Evolutionary conservation across 1,140 invertebrate species (phyloP).

Genomic region (Semibalanus balanoides): DNA sequence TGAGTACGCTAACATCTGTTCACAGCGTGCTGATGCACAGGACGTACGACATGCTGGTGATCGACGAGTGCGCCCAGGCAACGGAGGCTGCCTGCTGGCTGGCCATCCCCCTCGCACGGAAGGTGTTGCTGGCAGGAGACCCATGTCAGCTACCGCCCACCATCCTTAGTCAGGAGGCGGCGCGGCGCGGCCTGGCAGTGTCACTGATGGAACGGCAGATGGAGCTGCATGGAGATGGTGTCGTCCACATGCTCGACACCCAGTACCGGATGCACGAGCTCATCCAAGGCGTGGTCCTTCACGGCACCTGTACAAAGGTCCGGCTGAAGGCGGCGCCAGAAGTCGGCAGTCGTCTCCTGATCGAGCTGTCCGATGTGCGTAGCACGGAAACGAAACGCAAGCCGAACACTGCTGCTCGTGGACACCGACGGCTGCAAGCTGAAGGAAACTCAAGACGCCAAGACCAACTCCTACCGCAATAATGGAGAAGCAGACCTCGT

Average conservation of each 20-base stretch:
- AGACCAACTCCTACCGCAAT: constrained; percentile 41
- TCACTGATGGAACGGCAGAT: constrained; percentile 45
- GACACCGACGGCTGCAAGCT: constrained; percentile 42
- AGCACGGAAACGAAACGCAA: constrained; percentile 26
- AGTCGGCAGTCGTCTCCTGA: constrained; percentile 38
- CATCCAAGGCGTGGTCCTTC: constrained; percentile 46
- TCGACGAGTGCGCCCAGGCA: constrained; percentile 47
- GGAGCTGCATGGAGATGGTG: constrained; percentile 30
- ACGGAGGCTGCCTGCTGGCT: constrained; percentile 46
- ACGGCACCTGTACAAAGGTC: constrained; percentile 33
- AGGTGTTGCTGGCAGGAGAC: constrained; percentile 44
- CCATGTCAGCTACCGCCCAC: constrained; percentile 45
- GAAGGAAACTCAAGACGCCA: constrained; percentile 33
- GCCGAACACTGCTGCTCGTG: constrained; percentile 30
- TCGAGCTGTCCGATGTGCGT: constrained; percentile 32
- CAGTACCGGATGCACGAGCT: constrained; percentile 46
- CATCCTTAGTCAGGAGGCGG: constrained; percentile 34
- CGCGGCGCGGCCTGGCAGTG: constrained; percentile 32
- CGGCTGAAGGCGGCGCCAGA: constrained; percentile 34
- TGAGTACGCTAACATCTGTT: constrained; percentile 37
- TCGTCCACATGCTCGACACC: constrained; percentile 35
- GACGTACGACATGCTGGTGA: constrained; percentile 39
- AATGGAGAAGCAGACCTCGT: constrained; percentile 43
- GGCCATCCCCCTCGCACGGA: constrained; percentile 33
- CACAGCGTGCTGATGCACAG: constrained; percentile 36